These are phyloP conservation scores for rabbit (Oryctolagus cuniculus) DNA, from an alignment of 2,113 vertebrate species.

Conservation along the genomic window DNA sequence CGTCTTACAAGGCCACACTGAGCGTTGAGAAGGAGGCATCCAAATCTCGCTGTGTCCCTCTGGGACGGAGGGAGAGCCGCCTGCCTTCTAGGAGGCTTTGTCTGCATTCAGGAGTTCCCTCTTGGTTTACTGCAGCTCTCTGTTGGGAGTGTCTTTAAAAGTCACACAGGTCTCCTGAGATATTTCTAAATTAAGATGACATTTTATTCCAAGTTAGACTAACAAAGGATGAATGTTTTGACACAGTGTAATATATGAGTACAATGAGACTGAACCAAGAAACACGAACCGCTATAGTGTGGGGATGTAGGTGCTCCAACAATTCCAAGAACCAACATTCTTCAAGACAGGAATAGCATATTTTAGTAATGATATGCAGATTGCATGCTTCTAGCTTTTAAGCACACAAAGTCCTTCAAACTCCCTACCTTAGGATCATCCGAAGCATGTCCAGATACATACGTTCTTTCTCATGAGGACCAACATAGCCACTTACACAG, in stretches of 20 bases:
- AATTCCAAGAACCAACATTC: not conserved
- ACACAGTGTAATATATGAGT: not conserved
- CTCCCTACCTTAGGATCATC: not conserved
- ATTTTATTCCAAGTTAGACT: conserved; percentile 85
- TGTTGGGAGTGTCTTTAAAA: conserved; percentile 80
- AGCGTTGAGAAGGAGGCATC: not conserved
- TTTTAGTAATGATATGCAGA: not conserved
- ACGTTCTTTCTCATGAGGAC: not conserved
- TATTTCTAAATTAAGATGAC: conserved; percentile 85
- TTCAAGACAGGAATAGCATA: not conserved
- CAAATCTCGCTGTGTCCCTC: not conserved
- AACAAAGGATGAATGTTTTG: conserved; percentile 81
- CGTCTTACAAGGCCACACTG: not conserved
- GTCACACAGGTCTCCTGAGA: conserved; percentile 81
- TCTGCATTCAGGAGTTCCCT: conserved; percentile 71
- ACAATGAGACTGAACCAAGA: not conserved
- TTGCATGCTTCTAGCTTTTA: not conserved
- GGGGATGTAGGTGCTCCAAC: not conserved
- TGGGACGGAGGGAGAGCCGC: conserved; percentile 66
- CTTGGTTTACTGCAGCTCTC: conserved; percentile 72
- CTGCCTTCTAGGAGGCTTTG: conserved; percentile 80
- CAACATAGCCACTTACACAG: not conserved
- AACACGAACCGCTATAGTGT: not conserved
- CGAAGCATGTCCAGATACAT: not conserved
- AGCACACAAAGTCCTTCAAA: not conserved